These are phyloP conservation scores for Shinisaurus crocodilurus DNA, from an alignment of 2,113 vertebrate species.

Conservation along the genomic window DNA sequence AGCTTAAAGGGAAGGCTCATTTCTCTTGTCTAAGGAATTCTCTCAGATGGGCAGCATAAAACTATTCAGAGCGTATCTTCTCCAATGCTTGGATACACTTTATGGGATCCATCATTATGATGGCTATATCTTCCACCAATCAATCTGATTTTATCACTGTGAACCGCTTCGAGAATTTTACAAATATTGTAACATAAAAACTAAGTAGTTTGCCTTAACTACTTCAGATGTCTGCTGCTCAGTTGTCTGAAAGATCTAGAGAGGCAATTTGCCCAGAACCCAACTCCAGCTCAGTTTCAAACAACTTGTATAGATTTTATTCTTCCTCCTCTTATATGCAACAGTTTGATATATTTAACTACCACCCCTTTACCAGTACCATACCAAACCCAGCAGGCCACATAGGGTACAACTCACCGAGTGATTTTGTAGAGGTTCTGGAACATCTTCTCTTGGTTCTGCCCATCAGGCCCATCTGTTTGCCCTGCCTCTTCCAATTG, in stretches of 20 bases:
- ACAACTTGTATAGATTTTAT: not conserved
- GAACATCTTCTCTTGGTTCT: conserved; percentile 87
- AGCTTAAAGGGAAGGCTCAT: not conserved
- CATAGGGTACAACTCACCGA: conserved; percentile 72
- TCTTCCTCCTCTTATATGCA: not conserved
- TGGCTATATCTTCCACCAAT: not conserved
- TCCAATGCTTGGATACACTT: not conserved
- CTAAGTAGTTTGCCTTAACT: not conserved
- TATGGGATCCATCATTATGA: not conserved
- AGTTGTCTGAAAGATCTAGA: conserved; percentile 49
- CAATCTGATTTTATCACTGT: not conserved
- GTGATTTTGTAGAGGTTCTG: conserved; percentile 91
- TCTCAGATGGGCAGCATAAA: no score
- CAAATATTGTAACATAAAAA: not conserved
- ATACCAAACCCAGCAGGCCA: not conserved
- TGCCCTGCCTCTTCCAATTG: conserved; percentile 89
- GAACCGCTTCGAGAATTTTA: not conserved
- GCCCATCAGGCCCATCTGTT: conserved; percentile 89
- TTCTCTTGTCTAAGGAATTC: not conserved
- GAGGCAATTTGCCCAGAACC: conserved; percentile 27
- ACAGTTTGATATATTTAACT: not conserved
- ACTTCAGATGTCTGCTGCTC: conserved; percentile 3
- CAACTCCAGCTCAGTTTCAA: not conserved
- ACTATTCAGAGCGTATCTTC: not conserved
- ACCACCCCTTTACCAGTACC: accelerated